These are phyloP conservation scores for Ptychobarbus kaznakovi DNA, from an alignment of 2,797 vertebrate species.

Conservation along the genomic window DNA sequence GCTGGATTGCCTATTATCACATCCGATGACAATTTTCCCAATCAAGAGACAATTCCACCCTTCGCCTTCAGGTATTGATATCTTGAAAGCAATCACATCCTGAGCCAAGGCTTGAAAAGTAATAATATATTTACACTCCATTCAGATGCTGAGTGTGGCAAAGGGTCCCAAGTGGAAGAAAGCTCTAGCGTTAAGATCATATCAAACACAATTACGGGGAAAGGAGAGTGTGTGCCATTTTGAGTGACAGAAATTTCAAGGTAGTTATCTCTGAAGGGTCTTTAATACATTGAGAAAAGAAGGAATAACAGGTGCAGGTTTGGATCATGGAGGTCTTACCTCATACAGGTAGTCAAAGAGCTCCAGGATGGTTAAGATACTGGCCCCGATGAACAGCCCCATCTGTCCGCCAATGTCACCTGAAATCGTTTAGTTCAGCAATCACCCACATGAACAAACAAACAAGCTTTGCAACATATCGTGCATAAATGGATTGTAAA, in stretches of 20 bases:
- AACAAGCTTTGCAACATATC: neutral
- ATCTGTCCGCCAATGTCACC: slow-evolving; percentile 99
- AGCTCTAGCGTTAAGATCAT: neutral
- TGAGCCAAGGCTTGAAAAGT: neutral
- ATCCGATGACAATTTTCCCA: slow-evolving; percentile 1
- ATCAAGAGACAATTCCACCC: slow-evolving; percentile 26
- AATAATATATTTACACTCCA: neutral
- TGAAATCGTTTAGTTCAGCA: slow-evolving; percentile 63
- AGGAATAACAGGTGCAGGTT: neutral
- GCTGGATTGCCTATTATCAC: slow-evolving; percentile 13
- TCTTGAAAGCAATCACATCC: neutral
- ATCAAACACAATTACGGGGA: neutral
- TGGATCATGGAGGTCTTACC: slow-evolving; percentile 75
- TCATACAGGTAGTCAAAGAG: slow-evolving; percentile 98
- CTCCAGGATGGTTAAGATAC: slow-evolving; percentile 95
- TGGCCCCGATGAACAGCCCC: slow-evolving; percentile 99
- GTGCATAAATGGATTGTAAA: neutral
- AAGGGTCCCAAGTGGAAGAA: neutral
- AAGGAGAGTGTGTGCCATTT: neutral
- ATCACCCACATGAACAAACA: neutral
- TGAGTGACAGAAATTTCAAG: neutral
- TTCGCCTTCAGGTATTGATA: slow-evolving; percentile 24
- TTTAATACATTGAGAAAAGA: neutral
- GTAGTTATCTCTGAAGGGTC: neutral
- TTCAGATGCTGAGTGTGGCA: neutral